Conservation (phyloP, 2,113 vertebrate species). For the Psilopogon haemacephalus region DNA sequence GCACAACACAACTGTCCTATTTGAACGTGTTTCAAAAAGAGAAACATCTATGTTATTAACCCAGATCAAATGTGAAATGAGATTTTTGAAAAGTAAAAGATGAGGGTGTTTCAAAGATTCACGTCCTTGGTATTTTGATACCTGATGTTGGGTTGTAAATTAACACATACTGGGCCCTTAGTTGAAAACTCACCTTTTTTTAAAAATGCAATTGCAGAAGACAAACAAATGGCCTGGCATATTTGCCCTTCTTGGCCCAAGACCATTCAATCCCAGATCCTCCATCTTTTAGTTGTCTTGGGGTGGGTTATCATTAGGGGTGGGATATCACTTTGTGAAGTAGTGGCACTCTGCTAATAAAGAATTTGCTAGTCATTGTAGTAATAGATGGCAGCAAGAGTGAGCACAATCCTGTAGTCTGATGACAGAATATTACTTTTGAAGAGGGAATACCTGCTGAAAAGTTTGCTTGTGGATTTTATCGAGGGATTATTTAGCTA, state of each 20-base stretch:
- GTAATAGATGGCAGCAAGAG: background rate
- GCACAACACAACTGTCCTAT: background rate
- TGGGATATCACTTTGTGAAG: background rate
- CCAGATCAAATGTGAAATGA: background rate
- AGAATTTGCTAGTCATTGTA: background rate
- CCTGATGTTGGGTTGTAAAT: background rate
- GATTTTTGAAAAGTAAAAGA: background rate
- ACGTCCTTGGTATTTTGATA: background rate
- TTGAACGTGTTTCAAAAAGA: background rate
- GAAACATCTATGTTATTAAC: background rate
- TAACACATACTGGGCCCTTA: rapidly evolving
- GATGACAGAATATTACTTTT: background rate
- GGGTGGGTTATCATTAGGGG: too few relatives aligned
- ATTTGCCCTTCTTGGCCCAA: background rate
- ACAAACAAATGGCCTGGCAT: background rate
- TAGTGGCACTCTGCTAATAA: background rate
- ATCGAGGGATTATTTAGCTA: background rate
- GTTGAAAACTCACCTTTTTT: background rate
- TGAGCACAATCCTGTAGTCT: background rate
- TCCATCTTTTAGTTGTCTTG: background rate
- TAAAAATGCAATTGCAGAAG: background rate
- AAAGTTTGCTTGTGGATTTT: background rate
- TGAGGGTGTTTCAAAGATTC: background rate
- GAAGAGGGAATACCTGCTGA: background rate
- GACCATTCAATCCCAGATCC: background rate